These are phyloP conservation scores for Caenorhabditis japonica DNA, from an alignment of 2,888 invertebrate genomes.

Conservation along the genomic window DNA sequence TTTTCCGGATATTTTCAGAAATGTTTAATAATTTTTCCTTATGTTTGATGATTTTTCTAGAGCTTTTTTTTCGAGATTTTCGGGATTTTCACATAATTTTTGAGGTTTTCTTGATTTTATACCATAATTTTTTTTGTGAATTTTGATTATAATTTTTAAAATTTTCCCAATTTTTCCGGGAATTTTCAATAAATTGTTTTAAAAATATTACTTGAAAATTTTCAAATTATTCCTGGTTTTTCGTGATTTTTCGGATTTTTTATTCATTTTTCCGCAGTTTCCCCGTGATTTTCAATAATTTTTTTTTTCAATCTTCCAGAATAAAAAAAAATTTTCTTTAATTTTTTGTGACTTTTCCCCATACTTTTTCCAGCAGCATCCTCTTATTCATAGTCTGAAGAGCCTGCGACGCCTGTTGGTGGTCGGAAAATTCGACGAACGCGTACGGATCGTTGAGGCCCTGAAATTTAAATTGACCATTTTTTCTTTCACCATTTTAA, in stretches of 20 bases:
- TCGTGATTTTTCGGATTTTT: neutral
- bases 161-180: neutral
- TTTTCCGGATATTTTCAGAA: no score
- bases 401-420: conserved; percentile 94
- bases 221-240: neutral
- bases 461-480: conserved; percentile 78
- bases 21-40: no score
- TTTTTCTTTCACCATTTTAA: no score
- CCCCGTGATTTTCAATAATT: neutral
- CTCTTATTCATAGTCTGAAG: conserved; percentile 99
- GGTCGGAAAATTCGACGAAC: conserved; percentile 97
- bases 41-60: neutral
- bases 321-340: neutral
- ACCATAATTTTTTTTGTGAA: no score
- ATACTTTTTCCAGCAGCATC: conserved; percentile 89
- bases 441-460: conserved; percentile 98
- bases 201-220: neutral
- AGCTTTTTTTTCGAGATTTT: no score
- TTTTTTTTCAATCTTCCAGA: neutral
- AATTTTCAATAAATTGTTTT: neutral
- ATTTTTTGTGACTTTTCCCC: neutral
- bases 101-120: no score
- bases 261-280: neutral
- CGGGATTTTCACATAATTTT: no score
- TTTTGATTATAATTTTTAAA: neutral